Base-by-base conservation (phyloP, 1,140 invertebrate species). In the Chymomyza costata region DNA sequence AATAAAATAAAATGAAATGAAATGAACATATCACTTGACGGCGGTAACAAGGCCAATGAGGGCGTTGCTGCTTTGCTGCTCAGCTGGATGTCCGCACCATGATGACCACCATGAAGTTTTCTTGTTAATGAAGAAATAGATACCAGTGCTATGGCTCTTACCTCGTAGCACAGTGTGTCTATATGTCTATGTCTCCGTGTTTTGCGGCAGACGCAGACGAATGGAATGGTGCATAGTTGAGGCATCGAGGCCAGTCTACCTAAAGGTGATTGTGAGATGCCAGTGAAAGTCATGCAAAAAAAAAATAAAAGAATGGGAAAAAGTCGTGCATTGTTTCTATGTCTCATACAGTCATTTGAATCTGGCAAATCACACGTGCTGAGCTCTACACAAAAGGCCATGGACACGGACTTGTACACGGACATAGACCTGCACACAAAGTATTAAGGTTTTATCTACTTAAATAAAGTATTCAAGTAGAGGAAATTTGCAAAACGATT, bases 41-140 rank as follows among this genome's bases (percentile, higher is more conserved):
- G 1, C 31, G 44, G 52, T 43, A 66, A 66, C 64, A 66, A 66
- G 64, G 55, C 60, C 64, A 66, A 66, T 38, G 64, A 67, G 73
- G 59, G 69, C 73, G 71, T 65, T 76, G 48, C 60, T 61, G 59
- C 43, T 63, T 51, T 69, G 60, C 54, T 7, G 57, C 73, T 49
- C 71, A 78, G 71, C 71, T 78, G 71, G 71, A 66, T n/a, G 38
- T 54, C 49, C 49, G 53, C 40, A 48, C 48, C n/a, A n/a, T n/a
- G n/a, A n/a, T 78, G 71, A 78, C 71, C 71, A 78, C 71, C 71
- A 46, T 71, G 71, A 78, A 78, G 71, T 70, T 34, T 57, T 68
- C 73, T 78, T 56, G 73, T 80, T 78, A 78, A 78, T 78, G 63
- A 80, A 78, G 71, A 66, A 78, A 80, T 78, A 80, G 73, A 71